Conservation (phyloP, 2,113 vertebrate species). For the Salminus brasiliensis region DNA sequence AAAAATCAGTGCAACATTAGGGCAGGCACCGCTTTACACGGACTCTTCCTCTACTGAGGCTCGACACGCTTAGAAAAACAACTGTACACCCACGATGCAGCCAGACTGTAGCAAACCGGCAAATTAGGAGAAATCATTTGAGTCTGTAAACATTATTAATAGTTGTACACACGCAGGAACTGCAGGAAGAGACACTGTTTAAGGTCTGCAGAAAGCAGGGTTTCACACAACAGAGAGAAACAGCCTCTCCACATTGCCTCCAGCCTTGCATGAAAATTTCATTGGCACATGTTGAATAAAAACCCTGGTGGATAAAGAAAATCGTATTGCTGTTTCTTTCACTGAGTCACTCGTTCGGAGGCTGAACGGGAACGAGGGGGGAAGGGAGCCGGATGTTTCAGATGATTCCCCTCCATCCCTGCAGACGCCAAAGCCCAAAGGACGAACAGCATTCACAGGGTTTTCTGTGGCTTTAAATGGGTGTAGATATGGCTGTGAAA, state of each 20-base stretch:
- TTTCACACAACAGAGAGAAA: conserved; percentile 24
- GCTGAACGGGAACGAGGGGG: conserved; percentile 6
- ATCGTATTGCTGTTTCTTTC: conserved; percentile 7
- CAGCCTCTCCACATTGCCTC: conserved; percentile 20
- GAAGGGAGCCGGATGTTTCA: background rate
- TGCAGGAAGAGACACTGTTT: background rate
- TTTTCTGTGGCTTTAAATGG: conserved; percentile 1
- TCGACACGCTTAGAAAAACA: background rate
- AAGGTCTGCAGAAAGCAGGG: conserved; percentile 9
- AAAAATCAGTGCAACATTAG: conserved; percentile 6
- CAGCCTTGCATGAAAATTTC: conserved; percentile 39
- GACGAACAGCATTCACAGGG: background rate
- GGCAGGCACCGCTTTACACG: background rate
- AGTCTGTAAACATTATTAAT: background rate
- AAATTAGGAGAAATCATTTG: background rate
- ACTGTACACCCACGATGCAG: background rate
- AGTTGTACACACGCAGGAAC: background rate
- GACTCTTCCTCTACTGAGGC: background rate
- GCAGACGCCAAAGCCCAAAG: background rate
- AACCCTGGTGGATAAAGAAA: conserved; percentile 16
- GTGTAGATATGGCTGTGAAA: background rate
- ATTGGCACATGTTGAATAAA: conserved; percentile 43
- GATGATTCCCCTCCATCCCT: background rate
- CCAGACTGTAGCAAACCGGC: background rate
- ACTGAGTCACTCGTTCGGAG: conserved; percentile 7